These are phyloP conservation scores for Arothron firmamentum DNA, from an alignment of 2,113 vertebrate species.

Conservation along the genomic window DNA sequence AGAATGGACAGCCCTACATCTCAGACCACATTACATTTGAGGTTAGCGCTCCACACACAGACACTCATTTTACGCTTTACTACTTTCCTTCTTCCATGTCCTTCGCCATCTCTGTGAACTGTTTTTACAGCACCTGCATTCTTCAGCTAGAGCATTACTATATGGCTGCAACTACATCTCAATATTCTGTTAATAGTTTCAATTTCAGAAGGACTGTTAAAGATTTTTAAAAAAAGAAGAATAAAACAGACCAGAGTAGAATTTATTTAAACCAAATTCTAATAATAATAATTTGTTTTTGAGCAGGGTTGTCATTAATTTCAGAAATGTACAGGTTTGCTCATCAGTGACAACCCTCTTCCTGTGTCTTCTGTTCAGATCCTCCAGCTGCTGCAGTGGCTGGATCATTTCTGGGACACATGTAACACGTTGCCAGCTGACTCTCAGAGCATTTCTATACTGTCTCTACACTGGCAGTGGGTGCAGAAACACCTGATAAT, in stretches of 20 bases:
- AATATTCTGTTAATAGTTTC: no score
- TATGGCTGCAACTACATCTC: no score
- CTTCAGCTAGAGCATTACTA: no score
- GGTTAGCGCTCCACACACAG: slow-evolving; percentile 44
- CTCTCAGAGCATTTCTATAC: slow-evolving; percentile 78
- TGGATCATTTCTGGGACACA: slow-evolving; percentile 85
- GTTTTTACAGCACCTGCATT: no score
- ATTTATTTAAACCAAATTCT: no score
- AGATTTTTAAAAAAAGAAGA: no score
- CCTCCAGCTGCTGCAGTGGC: slow-evolving; percentile 78
- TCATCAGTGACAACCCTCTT: neutral
- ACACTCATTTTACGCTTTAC: no score
- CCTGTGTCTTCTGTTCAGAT: slow-evolving; percentile 52
- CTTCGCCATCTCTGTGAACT: neutral
- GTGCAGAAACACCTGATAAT: slow-evolving; percentile 85
- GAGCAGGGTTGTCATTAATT: neutral
- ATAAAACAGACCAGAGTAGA: no score
- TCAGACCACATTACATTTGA: slow-evolving; percentile 81
- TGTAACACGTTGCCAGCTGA: slow-evolving; percentile 81
- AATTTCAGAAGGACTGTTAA: no score
- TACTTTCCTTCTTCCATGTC: neutral
- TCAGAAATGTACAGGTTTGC: neutral
- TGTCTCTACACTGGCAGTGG: slow-evolving; percentile 97
- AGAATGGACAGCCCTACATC: slow-evolving; percentile 79
- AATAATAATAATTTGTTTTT: no score